Conservation (phyloP, 2,113 vertebrate species). For the Lophochroa leadbeateri region DNA sequence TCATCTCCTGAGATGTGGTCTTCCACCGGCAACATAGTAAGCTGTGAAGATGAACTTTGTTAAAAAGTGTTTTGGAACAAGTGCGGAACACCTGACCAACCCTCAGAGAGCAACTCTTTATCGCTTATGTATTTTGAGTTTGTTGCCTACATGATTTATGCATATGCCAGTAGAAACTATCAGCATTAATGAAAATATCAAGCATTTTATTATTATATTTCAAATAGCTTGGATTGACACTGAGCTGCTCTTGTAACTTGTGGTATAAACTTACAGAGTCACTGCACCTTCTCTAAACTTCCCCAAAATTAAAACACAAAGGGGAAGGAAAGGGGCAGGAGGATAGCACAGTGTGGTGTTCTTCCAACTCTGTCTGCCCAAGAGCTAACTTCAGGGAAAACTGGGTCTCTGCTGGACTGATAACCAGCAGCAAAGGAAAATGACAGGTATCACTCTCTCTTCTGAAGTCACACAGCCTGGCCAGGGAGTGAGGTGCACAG, state of each 20-base stretch:
- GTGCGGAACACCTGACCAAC: too few species aligned
- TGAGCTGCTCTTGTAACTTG: background rate
- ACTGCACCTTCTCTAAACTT: background rate
- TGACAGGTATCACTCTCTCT: background rate
- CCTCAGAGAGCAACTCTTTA: background rate
- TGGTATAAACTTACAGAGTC: background rate
- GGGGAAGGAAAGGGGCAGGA: background rate
- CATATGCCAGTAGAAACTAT: background rate
- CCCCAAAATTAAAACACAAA: background rate
- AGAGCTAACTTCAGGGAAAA: background rate
- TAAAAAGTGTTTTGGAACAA: background rate
- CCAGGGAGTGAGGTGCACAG: background rate
- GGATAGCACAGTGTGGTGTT: accelerated
- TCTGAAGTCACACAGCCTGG: background rate
- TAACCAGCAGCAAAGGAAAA: background rate
- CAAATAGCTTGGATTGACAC: background rate
- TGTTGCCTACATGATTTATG: background rate
- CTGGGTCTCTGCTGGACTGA: background rate
- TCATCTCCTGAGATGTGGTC: background rate
- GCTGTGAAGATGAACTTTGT: background rate
- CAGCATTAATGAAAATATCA: background rate
- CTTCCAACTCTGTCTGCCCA: background rate
- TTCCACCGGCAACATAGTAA: background rate
- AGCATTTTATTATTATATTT: background rate
- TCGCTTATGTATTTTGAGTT: background rate